Evolutionary conservation across 2,888 invertebrate genomes (phyloP), one percentile per base, ranked within the genome.

Genomic region (Hypselothyrea guttata): DNA sequence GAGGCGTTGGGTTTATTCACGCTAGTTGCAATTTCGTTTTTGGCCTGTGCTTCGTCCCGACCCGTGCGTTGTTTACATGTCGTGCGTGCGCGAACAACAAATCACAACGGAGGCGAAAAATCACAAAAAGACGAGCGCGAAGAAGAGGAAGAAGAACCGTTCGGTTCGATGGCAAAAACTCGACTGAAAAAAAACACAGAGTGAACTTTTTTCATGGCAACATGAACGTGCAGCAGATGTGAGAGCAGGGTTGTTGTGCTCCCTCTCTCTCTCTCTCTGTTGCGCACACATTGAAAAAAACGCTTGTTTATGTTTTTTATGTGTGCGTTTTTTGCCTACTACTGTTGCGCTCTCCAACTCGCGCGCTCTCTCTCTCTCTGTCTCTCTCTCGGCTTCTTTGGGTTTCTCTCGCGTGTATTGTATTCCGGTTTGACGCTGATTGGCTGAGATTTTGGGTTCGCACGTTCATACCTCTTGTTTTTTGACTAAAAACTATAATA

Each of bases 141-240:
- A 73, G 56, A 69, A 47, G 55, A 68, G 75, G 56, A 69, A 47
- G 66, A 71, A 56, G 60, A 61, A 63, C 67, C 60, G 66, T 85
- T 87, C 87, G 77, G 79, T 71, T 77, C 75, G 86, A 78, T 85
- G 87, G 88, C 89, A 89, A 88, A 89, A 90, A 90, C 87, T 88
- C 84, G 86, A 90, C 88, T 90, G 89, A 89, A 89, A 89, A 89
- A 89, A 89, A 89, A 89, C n/a, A n/a, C n/a, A 88, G 85, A 84
- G 72, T 76, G 71, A 68, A 69, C 73, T 86, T 86, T 86, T 86
- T 85, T 78, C 69, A 37, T 61, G 34, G 37, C 46, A 53, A 53
- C 40, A 57, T 34, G 13, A 52, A 45, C 59, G 54, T 30, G 38
- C 37, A 72, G 72, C 73, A 52, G 64, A 61, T 66, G 75, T 62